Evolutionary conservation across 2,888 invertebrate genomes (phyloP).

Genomic region (Suillia variegata): DNA sequence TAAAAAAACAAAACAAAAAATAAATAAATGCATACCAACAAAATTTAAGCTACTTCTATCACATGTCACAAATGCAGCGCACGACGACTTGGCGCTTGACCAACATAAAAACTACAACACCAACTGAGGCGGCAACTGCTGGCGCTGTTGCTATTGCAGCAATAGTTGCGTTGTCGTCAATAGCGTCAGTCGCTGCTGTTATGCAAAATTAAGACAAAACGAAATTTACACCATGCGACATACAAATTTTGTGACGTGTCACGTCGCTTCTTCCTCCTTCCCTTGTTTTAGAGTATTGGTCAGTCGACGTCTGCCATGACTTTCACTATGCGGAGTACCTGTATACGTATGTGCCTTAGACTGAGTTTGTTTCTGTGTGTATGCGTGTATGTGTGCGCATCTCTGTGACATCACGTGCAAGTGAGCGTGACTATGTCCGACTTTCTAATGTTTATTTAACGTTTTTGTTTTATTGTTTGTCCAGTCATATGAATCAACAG

Average conservation of each 20-base stretch:
- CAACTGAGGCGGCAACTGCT: no score
- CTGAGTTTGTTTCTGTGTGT: no score
- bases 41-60: no score
- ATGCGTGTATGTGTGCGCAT: no score
- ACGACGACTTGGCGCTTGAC: neutral
- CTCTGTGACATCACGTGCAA: slow-evolving; percentile 36
- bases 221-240: neutral
- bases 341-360: neutral
- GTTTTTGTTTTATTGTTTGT: no score
- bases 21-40: no score
- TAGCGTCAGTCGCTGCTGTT: neutral
- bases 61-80: neutral
- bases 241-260: no score
- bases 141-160: no score
- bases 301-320: neutral
- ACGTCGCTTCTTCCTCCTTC: neutral
- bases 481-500: neutral
- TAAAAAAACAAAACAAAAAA: no score
- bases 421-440: slow-evolving; percentile 40
- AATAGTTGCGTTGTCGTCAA: neutral
- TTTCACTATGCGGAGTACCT: neutral
- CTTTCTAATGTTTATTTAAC: slow-evolving; percentile 36
- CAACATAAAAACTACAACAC: no score
- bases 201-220: neutral
- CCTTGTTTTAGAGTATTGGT: neutral